phyloP scores from a whole-genome alignment of 2,888 invertebrate species.

The Diabrotica balteata region DNA sequence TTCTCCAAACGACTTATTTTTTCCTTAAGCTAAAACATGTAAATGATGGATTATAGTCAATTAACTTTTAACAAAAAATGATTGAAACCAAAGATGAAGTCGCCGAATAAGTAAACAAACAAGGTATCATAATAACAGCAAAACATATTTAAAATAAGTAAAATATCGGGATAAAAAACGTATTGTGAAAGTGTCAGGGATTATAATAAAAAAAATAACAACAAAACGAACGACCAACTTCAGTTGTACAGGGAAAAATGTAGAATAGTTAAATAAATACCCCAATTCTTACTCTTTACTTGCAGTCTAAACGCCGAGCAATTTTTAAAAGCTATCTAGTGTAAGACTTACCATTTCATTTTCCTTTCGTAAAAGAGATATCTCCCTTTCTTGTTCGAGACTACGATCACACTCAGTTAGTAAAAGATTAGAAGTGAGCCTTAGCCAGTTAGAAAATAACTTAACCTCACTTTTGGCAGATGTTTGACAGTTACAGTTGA shows the following conservation, averaged over 20 bases:
- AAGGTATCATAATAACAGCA: neutral
- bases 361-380: slow-evolving; percentile 76
- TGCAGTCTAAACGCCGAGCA: too few species aligned
- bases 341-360: slow-evolving; percentile 74
- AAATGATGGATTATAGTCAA: too few species aligned
- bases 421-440: slow-evolving; percentile 85
- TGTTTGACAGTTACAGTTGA: slow-evolving; percentile 52
- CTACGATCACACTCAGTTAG: slow-evolving; percentile 89
- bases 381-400: slow-evolving; percentile 78
- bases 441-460: slow-evolving; percentile 78
- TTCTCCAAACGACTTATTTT: slow-evolving; percentile 74
- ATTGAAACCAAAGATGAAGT: slow-evolving; percentile 3
- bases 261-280: too few species aligned
- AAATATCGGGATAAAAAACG: too few species aligned
- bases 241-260: too few species aligned
- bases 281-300: too few species aligned
- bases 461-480: slow-evolving; percentile 67
- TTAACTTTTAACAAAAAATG: neutral
- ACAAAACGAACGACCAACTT: neutral
- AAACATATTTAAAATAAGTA: too few species aligned
- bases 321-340: too few species aligned
- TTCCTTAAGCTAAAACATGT: slow-evolving; percentile 53
- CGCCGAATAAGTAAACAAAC: neutral
- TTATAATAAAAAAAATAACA: neutral
- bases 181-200: too few species aligned